Base-by-base conservation (phyloP, 1,140 invertebrate species). In the Drosophila setifemur region DNA sequence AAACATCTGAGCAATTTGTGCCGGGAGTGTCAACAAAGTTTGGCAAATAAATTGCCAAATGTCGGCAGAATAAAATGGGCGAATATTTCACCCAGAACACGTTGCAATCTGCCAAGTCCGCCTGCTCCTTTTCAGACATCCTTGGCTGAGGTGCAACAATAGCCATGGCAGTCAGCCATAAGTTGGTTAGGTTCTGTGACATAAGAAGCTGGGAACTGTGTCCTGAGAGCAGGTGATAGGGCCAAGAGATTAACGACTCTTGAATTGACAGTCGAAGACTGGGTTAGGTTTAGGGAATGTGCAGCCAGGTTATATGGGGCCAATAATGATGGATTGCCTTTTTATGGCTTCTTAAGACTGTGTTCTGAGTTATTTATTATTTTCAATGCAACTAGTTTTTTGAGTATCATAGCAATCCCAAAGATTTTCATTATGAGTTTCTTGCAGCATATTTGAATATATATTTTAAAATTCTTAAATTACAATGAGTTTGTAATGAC, bases 1-100 rank as follows among this genome's bases (percentile, higher is more conserved):
- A 61, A 85, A 83, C 73, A 82, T 78, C 79, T 31, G 57, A 83
- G 78, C 61, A 82, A 82, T 82, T 82, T 82, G 78, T 73, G 55
- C 68, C 67, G 61, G 29, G 14, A 47, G 35, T 33, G 49, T 12
- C 16, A 29, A 40, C 67, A 61, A 55, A 71, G 45, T 52, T 76
- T 44, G 58, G 19, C 42, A 83, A 83, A 83, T 69, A 83, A 82
- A 83, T 82, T 77, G 78, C 75, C 53, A 72, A 82, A 66, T 74
- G 79, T 73, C 73, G 73, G 35, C 26, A 31, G 43, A 69, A 47
- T 66, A 74, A 69, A 70, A 73, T 50, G 47, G 37, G 28, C 23
- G 21, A 64, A 63, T 64, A 69, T 69, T 60, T 58, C 49, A 55
- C 45, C 37, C 39, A 18, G 19, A 8, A 33, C 53, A 40, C 29